phyloP scores from a whole-genome alignment of 2,113 vertebrate genomes.

The Vombatus ursinus region DNA sequence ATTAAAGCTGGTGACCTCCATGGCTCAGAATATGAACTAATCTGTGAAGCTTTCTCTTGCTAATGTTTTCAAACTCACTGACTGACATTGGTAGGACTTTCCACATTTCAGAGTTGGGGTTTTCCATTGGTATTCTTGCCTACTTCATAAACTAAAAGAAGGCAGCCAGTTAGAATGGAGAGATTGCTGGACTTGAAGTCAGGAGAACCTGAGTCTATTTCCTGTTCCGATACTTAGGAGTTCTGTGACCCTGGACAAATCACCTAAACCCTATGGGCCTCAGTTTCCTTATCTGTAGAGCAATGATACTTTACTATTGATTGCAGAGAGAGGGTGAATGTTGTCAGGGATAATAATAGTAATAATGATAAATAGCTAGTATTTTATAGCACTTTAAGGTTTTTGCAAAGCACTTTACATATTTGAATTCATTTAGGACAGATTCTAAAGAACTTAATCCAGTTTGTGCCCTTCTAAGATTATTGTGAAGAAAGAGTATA shows the following conservation, averaged over 20 bases:
- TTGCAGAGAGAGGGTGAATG: not conserved
- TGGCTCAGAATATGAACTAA: slow-evolving; percentile 40
- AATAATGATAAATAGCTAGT: not conserved
- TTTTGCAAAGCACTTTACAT: not conserved
- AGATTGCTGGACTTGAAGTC: not conserved
- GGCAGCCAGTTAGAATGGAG: not conserved
- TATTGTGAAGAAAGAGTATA: not conserved
- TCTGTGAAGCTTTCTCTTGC: not conserved
- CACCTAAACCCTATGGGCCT: no score
- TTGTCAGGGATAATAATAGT: not conserved
- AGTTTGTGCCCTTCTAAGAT: not conserved
- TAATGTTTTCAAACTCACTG: not conserved
- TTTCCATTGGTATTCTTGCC: slow-evolving; percentile 1
- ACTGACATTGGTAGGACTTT: not conserved
- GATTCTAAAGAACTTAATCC: not conserved
- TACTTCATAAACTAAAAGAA: not conserved
- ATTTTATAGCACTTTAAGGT: not conserved
- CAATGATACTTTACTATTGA: not conserved
- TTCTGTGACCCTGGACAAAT: no score
- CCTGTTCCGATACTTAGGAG: no score
- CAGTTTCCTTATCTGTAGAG: not conserved
- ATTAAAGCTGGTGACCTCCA: not conserved
- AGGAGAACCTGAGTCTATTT: not conserved
- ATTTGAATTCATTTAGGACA: not conserved
- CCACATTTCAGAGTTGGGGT: not conserved